Percentiles rank a stretch among this genome's conserved stretches.
These are phyloP conservation scores for Labrus mixtus DNA, from an alignment of 2,113 vertebrate genomes.

Conservation along the genomic window DNA sequence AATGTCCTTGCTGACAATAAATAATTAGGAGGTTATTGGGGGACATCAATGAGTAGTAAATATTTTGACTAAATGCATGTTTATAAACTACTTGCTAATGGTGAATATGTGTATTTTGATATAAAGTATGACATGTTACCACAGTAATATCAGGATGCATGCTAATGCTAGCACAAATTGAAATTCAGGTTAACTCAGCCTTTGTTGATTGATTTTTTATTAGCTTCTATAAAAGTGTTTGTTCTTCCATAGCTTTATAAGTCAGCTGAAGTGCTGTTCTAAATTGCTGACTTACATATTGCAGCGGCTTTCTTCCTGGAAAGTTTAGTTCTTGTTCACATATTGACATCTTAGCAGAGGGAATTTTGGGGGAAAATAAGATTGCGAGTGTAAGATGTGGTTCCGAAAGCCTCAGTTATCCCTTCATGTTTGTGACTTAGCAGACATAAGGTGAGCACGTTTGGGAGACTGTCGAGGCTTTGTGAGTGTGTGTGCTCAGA, in stretches of 20 bases:
- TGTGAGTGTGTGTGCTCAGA: slow-evolving; percentile 18
- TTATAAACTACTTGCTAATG: too few species aligned
- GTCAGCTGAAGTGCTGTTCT: background rate
- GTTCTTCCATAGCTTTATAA: background rate
- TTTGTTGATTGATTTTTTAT: background rate
- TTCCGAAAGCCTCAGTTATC: slow-evolving; percentile 27
- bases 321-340: slow-evolving; percentile 11
- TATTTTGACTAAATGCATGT: too few species aligned
- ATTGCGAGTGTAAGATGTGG: slow-evolving; percentile 1
- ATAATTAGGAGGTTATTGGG: too few species aligned
- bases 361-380: slow-evolving; percentile 2
- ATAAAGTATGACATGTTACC: too few species aligned
- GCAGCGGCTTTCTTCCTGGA: background rate
- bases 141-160: background rate
- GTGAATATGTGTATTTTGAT: too few species aligned
- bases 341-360: background rate
- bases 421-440: slow-evolving; percentile 35
- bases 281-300: background rate
- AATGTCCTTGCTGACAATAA: too few species aligned
- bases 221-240: background rate
- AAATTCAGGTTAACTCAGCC: background rate
- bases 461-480: slow-evolving; percentile 37
- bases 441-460: slow-evolving; percentile 44
- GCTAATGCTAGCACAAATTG: background rate
- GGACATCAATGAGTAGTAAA: too few species aligned